Evolutionary conservation across 2,888 invertebrate genomes (phyloP), one percentile per base, ranked within the genome.

Genomic region (Philopedon plagiatum): DNA sequence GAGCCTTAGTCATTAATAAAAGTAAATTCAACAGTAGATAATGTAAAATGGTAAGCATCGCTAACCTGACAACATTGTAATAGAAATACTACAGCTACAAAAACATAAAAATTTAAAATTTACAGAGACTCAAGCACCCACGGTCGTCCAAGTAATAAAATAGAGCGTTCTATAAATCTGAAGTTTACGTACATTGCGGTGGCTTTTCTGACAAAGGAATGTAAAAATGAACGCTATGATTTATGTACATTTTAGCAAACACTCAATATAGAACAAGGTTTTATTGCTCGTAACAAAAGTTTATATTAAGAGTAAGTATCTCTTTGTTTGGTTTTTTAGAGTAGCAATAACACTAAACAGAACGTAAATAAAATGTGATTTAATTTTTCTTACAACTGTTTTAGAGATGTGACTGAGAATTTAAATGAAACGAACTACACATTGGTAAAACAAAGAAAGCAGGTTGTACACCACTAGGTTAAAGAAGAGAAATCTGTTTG

Each of bases 111-210:
- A 46, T 23, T 46, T 46, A 23, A 46, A 46, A 46, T 46, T 46
- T 46, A 46, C 46, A 46, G 23, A 46, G 46, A 46, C 46, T 21
- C 9, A 46, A 23, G 15, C 46, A 46, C 4, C 21, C 23, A 23
- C 23, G 23, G 46, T 46, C n/a, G 21, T n/a, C 23, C 21, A 21
- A 19, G 46, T 46, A 46, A 46, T 46, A 46, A 46, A 46, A 46
- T 23, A 9, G 46, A 46, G 19, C n/a, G 46, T n/a, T 23, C n/a
- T 46, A 23, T 46, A 46, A 46, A 46, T 46, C 46, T 46, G 46
- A 46, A 23, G 44, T 46, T n/a, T 21, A 21, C 21, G 21, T 44
- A 21, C 44, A 21, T 44, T 19, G 44, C 44, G 44, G 44, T 46
- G 21, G 19, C 23, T 46, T 46, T 23, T 46, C 46, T 9, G 19